Percentiles rank a stretch among this genome's conserved stretches.
Evolutionary conservation across 2,888 invertebrate species (phyloP).

Genomic region (Plagodis pulveraria): DNA sequence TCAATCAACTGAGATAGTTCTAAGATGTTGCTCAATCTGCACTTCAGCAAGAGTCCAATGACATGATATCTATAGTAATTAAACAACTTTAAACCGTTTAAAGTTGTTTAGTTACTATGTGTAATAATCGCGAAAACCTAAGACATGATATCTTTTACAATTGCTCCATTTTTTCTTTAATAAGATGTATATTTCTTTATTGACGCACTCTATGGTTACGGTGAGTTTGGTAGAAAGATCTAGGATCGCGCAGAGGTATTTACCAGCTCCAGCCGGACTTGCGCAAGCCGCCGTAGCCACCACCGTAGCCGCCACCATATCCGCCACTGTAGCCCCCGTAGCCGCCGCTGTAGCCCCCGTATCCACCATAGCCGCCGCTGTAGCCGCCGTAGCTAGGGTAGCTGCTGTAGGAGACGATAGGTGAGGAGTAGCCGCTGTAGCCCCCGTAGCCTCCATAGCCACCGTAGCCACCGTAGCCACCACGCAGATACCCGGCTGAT

Average conservation of each 20-base stretch:
- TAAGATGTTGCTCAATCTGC: constrained; percentile 3
- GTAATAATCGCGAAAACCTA: too few species aligned
- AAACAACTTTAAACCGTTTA: too few species aligned
- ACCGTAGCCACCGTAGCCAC: constrained; percentile 33
- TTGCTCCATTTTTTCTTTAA: neutral
- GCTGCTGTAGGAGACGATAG: neutral
- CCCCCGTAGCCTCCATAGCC: constrained; percentile 26
- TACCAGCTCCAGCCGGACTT: constrained; percentile 10
- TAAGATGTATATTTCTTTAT: too few species aligned
- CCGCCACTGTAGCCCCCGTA: constrained; percentile 28
- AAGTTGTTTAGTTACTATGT: too few species aligned
- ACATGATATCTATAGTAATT: too few species aligned
- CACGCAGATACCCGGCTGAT: constrained; percentile 54
- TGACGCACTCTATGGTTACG: neutral
- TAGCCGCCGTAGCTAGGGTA: constrained; percentile 7
- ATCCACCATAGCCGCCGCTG: constrained; percentile 24
- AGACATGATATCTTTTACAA: neutral
- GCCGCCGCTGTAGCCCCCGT: constrained; percentile 18
- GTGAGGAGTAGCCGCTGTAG: constrained; percentile 2
- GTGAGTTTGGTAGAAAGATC: neutral
- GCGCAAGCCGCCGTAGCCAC: constrained; percentile 11
- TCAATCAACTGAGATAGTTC: constrained; percentile 8
- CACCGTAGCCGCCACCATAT: constrained; percentile 21
- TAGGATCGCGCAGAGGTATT: neutral
- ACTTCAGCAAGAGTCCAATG: neutral